phyloP scores from a whole-genome alignment of 2,113 vertebrate genomes.

The Otus sunia region DNA sequence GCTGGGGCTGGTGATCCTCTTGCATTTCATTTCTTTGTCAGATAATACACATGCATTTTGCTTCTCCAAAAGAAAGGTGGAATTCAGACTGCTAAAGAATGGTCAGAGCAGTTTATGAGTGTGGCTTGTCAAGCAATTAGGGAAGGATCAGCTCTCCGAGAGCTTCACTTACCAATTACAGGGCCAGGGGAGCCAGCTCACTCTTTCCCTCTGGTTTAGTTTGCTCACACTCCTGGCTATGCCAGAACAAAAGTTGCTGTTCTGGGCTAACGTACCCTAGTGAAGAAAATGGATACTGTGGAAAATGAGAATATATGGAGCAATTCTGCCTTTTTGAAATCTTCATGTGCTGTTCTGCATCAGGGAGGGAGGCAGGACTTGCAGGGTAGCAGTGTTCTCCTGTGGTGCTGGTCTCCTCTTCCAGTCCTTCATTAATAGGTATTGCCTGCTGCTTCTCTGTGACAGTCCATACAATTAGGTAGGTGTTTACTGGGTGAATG shows the following conservation, averaged over 20 bases:
- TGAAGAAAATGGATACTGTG: not conserved
- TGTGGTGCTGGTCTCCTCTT: not conserved
- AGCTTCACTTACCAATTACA: not conserved
- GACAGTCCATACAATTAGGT: fast-evolving
- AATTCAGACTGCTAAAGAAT: not conserved
- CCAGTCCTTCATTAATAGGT: fast-evolving
- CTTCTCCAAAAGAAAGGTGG: not conserved
- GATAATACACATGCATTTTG: not conserved
- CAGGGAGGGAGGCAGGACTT: not conserved
- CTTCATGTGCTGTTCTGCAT: not conserved
- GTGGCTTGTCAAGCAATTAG: not conserved
- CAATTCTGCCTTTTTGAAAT: not conserved
- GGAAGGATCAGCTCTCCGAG: not conserved
- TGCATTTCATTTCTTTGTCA: not conserved
- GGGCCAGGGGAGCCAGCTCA: not conserved
- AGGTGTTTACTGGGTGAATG: not conserved
- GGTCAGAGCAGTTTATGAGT: not conserved
- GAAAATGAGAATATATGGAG: not conserved
- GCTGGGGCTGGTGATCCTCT: not conserved
- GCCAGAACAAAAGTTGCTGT: not conserved
- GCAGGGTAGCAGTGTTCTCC: not conserved
- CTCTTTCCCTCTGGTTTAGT: not conserved
- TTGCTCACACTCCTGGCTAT: not conserved
- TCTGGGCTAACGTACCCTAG: not conserved
- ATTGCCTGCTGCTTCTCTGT: not conserved